Base-by-base conservation (phyloP, 2,888 invertebrate species). In the Axea sp. region DNA sequence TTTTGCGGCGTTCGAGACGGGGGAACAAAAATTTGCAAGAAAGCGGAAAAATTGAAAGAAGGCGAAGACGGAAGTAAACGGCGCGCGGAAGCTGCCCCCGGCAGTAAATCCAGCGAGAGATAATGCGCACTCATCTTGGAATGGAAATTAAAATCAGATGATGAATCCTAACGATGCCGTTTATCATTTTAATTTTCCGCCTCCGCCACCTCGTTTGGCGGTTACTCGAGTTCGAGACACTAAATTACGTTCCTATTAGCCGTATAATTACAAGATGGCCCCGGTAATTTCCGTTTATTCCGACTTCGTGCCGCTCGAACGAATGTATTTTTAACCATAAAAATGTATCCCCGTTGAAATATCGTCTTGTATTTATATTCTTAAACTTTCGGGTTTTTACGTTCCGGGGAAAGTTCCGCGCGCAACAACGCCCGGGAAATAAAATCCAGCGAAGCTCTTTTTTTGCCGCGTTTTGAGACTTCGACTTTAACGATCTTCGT, bases 151-250 rank as follows among this genome's bases (percentile, higher is more conserved):
- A 87, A 87, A 87, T 87, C 87, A 87, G 86, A 87, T 87, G 87
- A 87, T 87, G 87, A 87, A 87, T 87, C 86, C 87, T 87, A 87
- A 87, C 87, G 87, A 87, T 87, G 87, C 87, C 86, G 87, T 87
- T 87, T 87, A 87, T 87, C 86, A 87, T 87, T 87, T 87, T 87
- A 87, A 87, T 87, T 87, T 87, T 87, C 85, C 83, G 83, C 77
- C 75, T 75, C 75, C 75, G 64, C 76, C 76, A 72, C 75, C 77
- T 69, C 76, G 75, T 73, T 74, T 77, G 77, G 68, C 81, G 84
- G 83, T 85, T 85, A 85, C 86, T 86, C 84, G 83, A 86, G 83
- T 87, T 87, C 86, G 86, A 87, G 87, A 86, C 86, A 87, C 85
- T 87, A 87, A 87, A 87, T 87, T 87, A 87, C 87, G 82, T 87